Conservation (phyloP, 1,140 invertebrate genomes). For the Oedothorax gibbosus region DNA sequence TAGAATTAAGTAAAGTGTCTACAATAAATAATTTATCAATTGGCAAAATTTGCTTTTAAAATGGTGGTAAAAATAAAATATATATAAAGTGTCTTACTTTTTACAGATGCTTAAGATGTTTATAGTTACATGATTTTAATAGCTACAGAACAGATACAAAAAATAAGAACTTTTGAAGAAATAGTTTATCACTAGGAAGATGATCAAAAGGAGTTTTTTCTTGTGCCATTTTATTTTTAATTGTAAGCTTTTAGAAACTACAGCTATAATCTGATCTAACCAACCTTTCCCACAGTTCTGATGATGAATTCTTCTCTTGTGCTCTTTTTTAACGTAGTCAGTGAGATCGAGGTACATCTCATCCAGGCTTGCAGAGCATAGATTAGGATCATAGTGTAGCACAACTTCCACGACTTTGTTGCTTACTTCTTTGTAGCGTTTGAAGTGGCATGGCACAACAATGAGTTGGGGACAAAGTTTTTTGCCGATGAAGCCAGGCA, state of each 20-base stretch:
- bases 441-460: slow-evolving; percentile 73
- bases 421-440: slow-evolving; percentile 74
- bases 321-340: slow-evolving; percentile 69
- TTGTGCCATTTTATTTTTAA: too few relatives aligned
- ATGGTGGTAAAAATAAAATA: too few relatives aligned
- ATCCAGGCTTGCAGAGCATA: slow-evolving; percentile 74
- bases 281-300: background rate
- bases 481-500: slow-evolving; percentile 80
- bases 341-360: slow-evolving; percentile 78
- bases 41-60: too few relatives aligned
- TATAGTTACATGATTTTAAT: background rate
- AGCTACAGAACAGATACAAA: background rate
- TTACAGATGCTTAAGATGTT: too few relatives aligned
- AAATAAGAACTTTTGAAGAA: background rate
- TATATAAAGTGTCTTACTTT: too few relatives aligned
- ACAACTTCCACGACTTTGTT: slow-evolving; percentile 70
- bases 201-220: too few relatives aligned
- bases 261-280: background rate
- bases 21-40: too few relatives aligned
- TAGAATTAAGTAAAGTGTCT: too few relatives aligned
- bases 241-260: too few relatives aligned
- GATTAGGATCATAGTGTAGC: slow-evolving; percentile 74
- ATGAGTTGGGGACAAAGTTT: slow-evolving; percentile 76
- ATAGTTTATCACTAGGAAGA: too few relatives aligned
- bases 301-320: slow-evolving; percentile 14